A percentile compares a stretch with the other conserved stretches of the same genome.
phyloP scores from a whole-genome alignment of 2,888 invertebrate genomes.

The Agrotis segetum region DNA sequence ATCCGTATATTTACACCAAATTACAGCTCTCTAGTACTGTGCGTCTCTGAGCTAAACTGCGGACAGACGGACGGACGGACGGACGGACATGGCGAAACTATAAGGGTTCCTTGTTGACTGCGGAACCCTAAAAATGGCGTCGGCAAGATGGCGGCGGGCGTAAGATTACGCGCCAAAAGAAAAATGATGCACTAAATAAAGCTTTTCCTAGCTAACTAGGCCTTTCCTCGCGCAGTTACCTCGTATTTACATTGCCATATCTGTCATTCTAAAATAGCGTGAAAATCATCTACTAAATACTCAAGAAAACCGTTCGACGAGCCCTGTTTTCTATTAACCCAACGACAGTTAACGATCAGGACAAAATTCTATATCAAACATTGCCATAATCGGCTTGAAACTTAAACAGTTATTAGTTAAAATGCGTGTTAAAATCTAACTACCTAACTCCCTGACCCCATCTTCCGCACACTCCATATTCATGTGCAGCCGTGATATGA shows the following conservation, averaged over 20 bases:
- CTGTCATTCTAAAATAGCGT: not conserved
- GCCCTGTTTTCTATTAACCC: not conserved
- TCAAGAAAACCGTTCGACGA: not conserved
- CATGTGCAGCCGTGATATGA: constrained; percentile 63
- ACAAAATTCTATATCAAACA: constrained; percentile 8
- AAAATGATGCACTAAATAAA: too few relatives aligned
- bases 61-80: too few relatives aligned
- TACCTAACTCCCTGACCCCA: constrained; percentile 57
- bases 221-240: not conserved
- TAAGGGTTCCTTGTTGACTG: too few relatives aligned
- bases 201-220: too few relatives aligned
- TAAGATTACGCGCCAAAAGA: too few relatives aligned
- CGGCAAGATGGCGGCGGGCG: too few relatives aligned
- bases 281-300: not conserved
- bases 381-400: constrained; percentile 34
- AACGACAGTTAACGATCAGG: not conserved
- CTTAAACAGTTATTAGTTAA: constrained; percentile 50
- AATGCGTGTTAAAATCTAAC: constrained; percentile 51
- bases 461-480: constrained; percentile 66
- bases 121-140: too few relatives aligned
- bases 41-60: too few relatives aligned
- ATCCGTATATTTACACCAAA: too few relatives aligned
- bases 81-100: too few relatives aligned
- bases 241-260: not conserved
- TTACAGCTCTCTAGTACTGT: too few relatives aligned